phyloP scores from a whole-genome alignment of 2,113 vertebrate species.

The Hydrochoerus hydrochaeris region DNA sequence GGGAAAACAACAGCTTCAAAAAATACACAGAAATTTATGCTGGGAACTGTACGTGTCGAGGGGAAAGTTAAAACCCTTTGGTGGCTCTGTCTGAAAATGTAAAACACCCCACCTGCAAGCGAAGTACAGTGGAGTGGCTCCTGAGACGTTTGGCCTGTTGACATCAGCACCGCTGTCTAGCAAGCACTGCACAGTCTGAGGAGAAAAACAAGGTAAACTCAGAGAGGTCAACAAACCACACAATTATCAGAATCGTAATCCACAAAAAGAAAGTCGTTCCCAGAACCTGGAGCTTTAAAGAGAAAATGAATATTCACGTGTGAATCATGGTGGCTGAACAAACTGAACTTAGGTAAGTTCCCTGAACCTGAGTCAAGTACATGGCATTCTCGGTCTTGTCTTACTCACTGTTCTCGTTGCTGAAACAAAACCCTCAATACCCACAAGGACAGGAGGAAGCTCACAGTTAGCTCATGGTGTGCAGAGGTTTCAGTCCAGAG shows the following conservation, averaged over 20 bases:
- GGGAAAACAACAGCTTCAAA: conserved; percentile 17
- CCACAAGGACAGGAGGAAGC: neutral
- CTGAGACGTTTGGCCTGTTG: conserved; percentile 97
- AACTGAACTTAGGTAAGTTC: neutral
- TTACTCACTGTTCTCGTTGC: neutral
- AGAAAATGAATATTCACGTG: neutral
- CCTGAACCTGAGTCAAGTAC: neutral
- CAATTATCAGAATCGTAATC: conserved; percentile 34
- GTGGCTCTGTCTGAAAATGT: conserved; percentile 17
- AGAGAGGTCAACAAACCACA: conserved; percentile 51
- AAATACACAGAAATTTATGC: conserved; percentile 27
- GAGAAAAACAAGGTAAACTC: conserved; percentile 62
- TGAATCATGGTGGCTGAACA: neutral
- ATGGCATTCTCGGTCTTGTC: neutral
- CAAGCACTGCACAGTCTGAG: conserved; percentile 96
- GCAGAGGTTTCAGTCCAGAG: neutral
- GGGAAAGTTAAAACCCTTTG: neutral
- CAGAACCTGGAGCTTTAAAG: conserved; percentile 2
- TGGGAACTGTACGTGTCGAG: neutral
- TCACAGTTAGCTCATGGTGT: neutral
- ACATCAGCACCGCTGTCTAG: conserved; percentile 98
- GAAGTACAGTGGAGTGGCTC: conserved; percentile 98
- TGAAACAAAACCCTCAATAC: neutral
- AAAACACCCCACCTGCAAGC: conserved; percentile 93
- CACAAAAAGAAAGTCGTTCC: neutral